Percentiles rank a stretch among this genome's conserved stretches.
phyloP scores from a whole-genome alignment of 2,797 vertebrate genomes.

The Rhadinocentrus ornatus region DNA sequence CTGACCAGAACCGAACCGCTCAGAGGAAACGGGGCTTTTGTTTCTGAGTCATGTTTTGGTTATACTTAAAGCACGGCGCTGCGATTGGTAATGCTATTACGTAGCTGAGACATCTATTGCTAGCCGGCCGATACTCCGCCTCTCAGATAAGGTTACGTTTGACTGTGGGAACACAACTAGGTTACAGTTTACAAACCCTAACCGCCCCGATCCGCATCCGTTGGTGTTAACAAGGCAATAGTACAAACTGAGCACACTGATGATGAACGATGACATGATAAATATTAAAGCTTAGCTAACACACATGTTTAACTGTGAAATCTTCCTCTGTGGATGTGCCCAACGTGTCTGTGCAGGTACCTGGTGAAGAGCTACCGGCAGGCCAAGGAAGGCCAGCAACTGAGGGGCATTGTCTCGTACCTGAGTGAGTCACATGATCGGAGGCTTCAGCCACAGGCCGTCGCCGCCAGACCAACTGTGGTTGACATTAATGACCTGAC shows the following conservation, averaged over 20 bases:
- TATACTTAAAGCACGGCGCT: no score
- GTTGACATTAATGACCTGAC: conserved; percentile 85
- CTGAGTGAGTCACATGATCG: conserved; percentile 86
- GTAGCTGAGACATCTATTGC: no score
- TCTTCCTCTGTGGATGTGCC: neutral
- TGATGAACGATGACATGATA: neutral
- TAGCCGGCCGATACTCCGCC: no score
- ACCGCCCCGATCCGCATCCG: no score
- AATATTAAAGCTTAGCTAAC: neutral
- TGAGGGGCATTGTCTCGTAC: conserved; percentile 92
- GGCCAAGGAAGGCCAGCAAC: conserved; percentile 85
- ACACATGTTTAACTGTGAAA: neutral
- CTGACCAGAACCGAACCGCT: no score
- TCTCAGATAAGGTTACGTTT: no score
- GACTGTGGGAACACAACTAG: no score
- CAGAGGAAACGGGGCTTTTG: no score
- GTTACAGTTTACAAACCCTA: no score
- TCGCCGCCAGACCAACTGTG: conserved; percentile 81
- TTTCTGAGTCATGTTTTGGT: no score
- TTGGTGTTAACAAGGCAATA: neutral
- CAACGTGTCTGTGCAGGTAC: conserved; percentile 79
- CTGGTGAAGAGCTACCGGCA: conserved; percentile 94
- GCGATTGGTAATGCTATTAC: no score
- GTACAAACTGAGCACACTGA: neutral
- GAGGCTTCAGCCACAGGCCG: conserved; percentile 88